Evolutionary conservation across 1,140 invertebrate genomes (phyloP).

Genomic region (Drosophila navojoa): DNA sequence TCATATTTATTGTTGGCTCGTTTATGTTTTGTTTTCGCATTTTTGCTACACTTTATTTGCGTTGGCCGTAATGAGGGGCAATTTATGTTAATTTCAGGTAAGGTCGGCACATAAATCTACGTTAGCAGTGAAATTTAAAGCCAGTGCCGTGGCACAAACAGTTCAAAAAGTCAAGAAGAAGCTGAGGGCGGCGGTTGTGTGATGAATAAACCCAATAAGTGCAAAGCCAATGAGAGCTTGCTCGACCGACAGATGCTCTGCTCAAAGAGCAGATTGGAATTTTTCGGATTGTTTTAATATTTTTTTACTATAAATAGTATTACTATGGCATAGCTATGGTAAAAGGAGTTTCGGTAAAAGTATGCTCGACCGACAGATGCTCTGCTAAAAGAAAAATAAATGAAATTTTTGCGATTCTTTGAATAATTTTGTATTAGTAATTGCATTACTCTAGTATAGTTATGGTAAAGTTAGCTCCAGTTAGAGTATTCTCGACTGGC

Average conservation of each 20-base stretch:
- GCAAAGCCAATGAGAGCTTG: not conserved
- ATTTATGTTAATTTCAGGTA: conserved; percentile 77
- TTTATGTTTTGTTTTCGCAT: conserved; percentile 47
- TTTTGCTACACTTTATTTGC: conserved; percentile 39
- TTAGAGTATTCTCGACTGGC: not conserved
- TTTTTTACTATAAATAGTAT: too few relatives aligned
- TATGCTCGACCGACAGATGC: too few relatives aligned
- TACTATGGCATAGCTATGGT: too few relatives aligned
- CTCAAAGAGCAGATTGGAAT: not conserved
- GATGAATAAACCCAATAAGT: conserved; percentile 49
- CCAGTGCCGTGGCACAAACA: conserved; percentile 30
- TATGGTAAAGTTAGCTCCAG: not conserved
- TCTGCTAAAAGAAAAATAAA: too few relatives aligned
- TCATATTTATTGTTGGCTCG: conserved; percentile 70
- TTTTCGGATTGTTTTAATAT: too few relatives aligned
- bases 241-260: not conserved
- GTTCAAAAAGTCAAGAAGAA: conserved; percentile 42
- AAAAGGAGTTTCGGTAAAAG: not conserved
- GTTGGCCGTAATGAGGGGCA: conserved; percentile 67
- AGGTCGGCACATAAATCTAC: conserved; percentile 73
- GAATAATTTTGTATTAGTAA: too few relatives aligned
- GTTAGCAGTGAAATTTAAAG: conserved; percentile 75
- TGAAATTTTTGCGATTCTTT: too few relatives aligned
- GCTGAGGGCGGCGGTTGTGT: not conserved
- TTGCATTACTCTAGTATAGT: too few relatives aligned